Percentiles rank a stretch among this genome's conserved stretches.
phyloP scores from a whole-genome alignment of 2,888 invertebrate genomes.

The Caenorhabditis plicata region DNA sequence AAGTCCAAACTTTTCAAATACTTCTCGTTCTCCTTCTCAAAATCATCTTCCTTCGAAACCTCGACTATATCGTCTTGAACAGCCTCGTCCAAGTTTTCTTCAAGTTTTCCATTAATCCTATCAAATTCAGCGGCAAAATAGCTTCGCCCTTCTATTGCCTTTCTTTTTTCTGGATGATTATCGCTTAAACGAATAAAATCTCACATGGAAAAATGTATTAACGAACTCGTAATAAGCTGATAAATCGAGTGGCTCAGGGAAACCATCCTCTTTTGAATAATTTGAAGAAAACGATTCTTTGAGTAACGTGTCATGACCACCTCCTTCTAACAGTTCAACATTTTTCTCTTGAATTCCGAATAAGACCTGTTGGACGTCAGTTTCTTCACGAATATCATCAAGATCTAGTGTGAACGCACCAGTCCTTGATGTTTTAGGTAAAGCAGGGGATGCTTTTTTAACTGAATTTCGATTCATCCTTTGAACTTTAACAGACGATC shows the following conservation, averaged over 20 bases:
- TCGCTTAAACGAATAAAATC: slow-evolving; percentile 10
- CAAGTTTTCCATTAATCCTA: slow-evolving; percentile 41
- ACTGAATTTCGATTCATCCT: slow-evolving; percentile 8
- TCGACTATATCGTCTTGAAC: slow-evolving; percentile 2
- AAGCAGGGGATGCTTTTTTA: background rate
- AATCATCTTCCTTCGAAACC: slow-evolving; percentile 9
- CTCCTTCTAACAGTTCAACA: slow-evolving; percentile 17
- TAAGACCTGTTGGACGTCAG: slow-evolving; percentile 5
- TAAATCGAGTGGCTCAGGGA: slow-evolving; percentile 56
- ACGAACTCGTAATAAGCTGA: slow-evolving; percentile 30
- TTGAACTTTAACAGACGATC: slow-evolving; percentile 19
- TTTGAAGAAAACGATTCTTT: slow-evolving; percentile 3
- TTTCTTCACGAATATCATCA: slow-evolving; percentile 24
- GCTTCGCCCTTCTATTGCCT: slow-evolving; percentile 37
- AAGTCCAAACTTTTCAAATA: slow-evolving; percentile 30
- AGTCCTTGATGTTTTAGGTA: background rate
- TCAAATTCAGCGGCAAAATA: slow-evolving; percentile 59
- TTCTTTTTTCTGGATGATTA: background rate
- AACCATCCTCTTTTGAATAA: slow-evolving; percentile 54
- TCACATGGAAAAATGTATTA: no score
- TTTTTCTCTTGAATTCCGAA: slow-evolving; percentile 2
- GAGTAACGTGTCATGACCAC: slow-evolving; percentile 16
- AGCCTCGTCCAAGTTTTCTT: slow-evolving; percentile 18
- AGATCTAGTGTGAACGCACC: slow-evolving; percentile 36
- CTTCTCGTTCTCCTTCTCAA: slow-evolving; percentile 21